phyloP scores from a whole-genome alignment of 2,888 invertebrate species.

The Oscheius myriophilus region DNA sequence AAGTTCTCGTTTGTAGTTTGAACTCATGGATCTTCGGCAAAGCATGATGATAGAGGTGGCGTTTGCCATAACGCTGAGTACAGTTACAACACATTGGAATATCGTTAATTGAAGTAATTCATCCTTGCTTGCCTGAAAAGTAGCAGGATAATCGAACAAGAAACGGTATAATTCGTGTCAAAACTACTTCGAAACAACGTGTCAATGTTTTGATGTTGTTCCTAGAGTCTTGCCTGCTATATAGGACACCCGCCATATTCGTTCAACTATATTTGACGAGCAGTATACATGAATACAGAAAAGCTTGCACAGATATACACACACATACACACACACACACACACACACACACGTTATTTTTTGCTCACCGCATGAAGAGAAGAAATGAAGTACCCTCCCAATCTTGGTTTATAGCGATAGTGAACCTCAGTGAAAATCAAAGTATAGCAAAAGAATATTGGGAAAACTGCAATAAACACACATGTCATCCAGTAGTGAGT shows the following conservation, averaged over 20 bases:
- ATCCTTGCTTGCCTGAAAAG: neutral
- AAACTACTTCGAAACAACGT: no score
- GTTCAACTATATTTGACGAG: no score
- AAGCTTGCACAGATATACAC: no score
- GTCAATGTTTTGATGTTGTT: no score
- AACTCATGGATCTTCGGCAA: constrained; percentile 31
- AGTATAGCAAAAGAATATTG: constrained; percentile 21
- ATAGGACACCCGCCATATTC: no score
- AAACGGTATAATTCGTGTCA: no score
- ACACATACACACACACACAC: no score
- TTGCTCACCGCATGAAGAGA: constrained; percentile 17
- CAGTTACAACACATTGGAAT: constrained; percentile 26
- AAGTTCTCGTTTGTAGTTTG: constrained; percentile 28
- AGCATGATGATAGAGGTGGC: constrained; percentile 20
- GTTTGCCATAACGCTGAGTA: constrained; percentile 25
- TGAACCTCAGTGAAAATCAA: constrained; percentile 8
- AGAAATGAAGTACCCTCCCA: constrained; percentile 20
- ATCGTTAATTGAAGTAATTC: constrained; percentile 24
- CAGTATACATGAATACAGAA: no score
- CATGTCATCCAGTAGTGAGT: constrained; percentile 30
- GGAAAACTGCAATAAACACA: constrained; percentile 22
- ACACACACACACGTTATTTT: constrained; percentile 1
- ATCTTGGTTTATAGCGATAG: constrained; percentile 10
- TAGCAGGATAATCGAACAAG: neutral
- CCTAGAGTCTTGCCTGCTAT: constrained; percentile 14